Percentiles rank a stretch among this genome's conserved stretches.
These are phyloP conservation scores for Whitmania pigra DNA, from an alignment of 1,140 invertebrate genomes.

Conservation along the genomic window DNA sequence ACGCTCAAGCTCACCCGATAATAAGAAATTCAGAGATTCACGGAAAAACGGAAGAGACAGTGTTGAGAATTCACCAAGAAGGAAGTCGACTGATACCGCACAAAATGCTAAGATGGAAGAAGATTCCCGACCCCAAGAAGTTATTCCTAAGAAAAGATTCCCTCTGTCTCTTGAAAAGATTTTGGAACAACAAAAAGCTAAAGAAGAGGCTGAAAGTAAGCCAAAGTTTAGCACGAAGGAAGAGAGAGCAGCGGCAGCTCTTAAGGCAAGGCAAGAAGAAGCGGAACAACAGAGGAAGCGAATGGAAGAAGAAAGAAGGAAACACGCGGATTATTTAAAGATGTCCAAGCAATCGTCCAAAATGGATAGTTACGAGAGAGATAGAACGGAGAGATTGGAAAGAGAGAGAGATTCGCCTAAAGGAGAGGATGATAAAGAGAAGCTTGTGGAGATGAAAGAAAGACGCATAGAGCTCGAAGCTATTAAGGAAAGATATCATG, in stretches of 20 bases:
- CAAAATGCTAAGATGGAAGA: too few relatives aligned
- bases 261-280: conserved; percentile 75
- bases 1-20: too few relatives aligned
- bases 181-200: conserved; percentile 85
- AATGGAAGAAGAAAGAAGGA: conserved; percentile 59
- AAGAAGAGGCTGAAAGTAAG: conserved; percentile 65
- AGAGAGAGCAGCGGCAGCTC: conserved; percentile 73
- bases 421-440: conserved; percentile 28
- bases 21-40: too few relatives aligned
- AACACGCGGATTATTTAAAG: conserved; percentile 48
- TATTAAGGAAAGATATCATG: conserved; percentile 67
- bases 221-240: conserved; percentile 95
- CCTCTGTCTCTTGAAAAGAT: conserved; percentile 91
- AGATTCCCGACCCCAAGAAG: too few relatives aligned
- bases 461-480: conserved; percentile 55
- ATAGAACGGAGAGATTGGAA: conserved; percentile 24
- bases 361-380: conserved; percentile 23
- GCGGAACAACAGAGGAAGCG: conserved; percentile 53
- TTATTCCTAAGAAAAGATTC: conserved; percentile 29
- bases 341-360: conserved; percentile 47
- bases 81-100: too few relatives aligned
- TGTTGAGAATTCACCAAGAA: too few relatives aligned
- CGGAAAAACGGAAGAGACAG: too few relatives aligned
- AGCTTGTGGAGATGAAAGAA: conserved; percentile 58
- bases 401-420: conserved; percentile 33